Evolutionary conservation across 2,113 vertebrate genomes (phyloP).

Genomic region (Tauraco erythrolophus): DNA sequence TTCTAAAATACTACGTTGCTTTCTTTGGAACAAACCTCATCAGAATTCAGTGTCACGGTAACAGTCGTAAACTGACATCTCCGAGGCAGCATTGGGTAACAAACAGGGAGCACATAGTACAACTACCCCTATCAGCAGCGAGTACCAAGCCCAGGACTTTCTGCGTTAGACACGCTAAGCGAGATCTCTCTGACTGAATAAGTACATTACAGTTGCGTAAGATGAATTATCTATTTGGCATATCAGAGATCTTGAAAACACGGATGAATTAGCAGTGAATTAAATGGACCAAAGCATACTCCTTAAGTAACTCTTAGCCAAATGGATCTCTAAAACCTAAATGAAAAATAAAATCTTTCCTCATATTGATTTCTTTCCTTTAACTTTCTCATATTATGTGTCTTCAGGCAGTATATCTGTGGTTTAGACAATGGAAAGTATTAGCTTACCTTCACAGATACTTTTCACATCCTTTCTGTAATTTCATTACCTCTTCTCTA

Average conservation of each 20-base stretch:
- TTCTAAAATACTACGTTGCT: neutral
- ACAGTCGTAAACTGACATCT: neutral
- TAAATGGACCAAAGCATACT: neutral
- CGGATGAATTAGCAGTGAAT: neutral
- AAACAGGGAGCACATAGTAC: neutral
- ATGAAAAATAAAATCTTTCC: slow-evolving; percentile 63
- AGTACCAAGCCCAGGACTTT: neutral
- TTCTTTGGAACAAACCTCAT: neutral
- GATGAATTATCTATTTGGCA: neutral
- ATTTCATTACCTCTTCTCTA: slow-evolving; percentile 66
- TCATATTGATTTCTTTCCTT: slow-evolving; percentile 46
- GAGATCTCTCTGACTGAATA: neutral
- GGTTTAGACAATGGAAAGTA: slow-evolving; percentile 67
- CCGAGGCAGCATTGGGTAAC: slow-evolving; percentile 2
- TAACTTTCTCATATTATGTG: slow-evolving; percentile 66
- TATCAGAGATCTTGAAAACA: neutral
- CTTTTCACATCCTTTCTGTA: slow-evolving; percentile 72
- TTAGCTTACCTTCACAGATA: slow-evolving; percentile 65
- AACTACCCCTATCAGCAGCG: neutral
- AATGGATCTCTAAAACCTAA: slow-evolving; percentile 34
- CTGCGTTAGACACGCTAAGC: neutral
- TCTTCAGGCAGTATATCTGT: slow-evolving; percentile 57
- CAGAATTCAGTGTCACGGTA: neutral
- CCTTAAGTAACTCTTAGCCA: slow-evolving; percentile 46
- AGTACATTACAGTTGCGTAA: neutral